Conservation (phyloP, 2,113 vertebrate genomes). For the Anseranas semipalmata region DNA sequence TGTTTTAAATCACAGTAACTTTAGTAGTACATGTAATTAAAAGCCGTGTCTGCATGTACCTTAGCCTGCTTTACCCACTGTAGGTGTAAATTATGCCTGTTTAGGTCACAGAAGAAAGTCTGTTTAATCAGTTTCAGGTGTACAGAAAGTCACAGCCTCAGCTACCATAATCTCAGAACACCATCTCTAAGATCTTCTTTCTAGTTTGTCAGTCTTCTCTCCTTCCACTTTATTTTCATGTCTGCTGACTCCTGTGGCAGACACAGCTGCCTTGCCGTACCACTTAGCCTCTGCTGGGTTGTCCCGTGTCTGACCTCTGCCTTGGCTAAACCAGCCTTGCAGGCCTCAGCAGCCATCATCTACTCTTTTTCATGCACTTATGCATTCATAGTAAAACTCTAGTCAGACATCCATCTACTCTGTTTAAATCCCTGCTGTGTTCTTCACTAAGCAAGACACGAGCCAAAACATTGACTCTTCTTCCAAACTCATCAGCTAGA, state of each 20-base stretch:
- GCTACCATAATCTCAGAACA: not conserved
- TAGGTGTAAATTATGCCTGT: not conserved
- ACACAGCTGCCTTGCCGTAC: not conserved
- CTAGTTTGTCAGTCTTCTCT: not conserved
- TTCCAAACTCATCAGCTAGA: not conserved
- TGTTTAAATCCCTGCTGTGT: not conserved
- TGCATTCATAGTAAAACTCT: not conserved
- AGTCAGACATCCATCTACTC: not conserved
- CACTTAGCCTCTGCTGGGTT: not conserved
- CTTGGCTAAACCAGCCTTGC: not conserved
- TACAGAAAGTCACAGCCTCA: not conserved
- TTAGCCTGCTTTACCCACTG: not conserved
- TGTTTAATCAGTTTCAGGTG: not conserved
- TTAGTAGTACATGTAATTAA: not conserved
- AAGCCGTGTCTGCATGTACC: not conserved
- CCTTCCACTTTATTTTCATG: not conserved
- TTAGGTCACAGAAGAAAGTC: not conserved
- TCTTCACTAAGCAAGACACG: not conserved
- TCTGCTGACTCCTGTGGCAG: not conserved
- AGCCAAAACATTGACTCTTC: not conserved
- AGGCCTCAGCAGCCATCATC: not conserved
- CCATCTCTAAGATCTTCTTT: not conserved
- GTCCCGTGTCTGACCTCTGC: not conserved
- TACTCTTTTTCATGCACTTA: not conserved
- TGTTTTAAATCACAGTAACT: slow-evolving; percentile 3